Percentiles rank a stretch among this genome's conserved stretches.
Evolutionary conservation across 2,888 invertebrate genomes (phyloP).

Genomic region (Ommatoiulus sabulosus): DNA sequence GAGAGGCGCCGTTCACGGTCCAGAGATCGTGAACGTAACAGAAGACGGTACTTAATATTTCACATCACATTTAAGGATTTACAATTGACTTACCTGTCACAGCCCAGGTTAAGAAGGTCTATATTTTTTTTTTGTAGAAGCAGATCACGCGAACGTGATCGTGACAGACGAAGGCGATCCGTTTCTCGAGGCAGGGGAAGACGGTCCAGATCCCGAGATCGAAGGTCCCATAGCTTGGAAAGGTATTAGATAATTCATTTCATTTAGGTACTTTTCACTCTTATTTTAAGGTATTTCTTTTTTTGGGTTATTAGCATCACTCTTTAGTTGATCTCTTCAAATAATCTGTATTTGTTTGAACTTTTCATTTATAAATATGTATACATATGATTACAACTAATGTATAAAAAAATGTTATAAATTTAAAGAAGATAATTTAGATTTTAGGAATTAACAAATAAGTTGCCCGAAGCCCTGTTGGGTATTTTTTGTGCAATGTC

Average conservation of each 20-base stretch:
- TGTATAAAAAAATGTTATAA: too few relatives aligned
- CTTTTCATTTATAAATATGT: too few relatives aligned
- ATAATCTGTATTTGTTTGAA: too few relatives aligned
- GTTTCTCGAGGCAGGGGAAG: constrained; percentile 61
- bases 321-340: too few relatives aligned
- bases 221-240: constrained; percentile 53
- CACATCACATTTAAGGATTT: too few relatives aligned
- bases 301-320: too few relatives aligned
- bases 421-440: neutral
- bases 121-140: constrained; percentile 52
- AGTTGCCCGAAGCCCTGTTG: neutral
- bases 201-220: constrained; percentile 61
- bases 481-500: neutral
- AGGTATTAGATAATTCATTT: constrained; percentile 35
- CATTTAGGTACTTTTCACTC: too few relatives aligned
- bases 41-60: neutral
- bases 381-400: too few relatives aligned
- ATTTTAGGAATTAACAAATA: neutral
- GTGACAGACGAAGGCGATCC: constrained; percentile 60
- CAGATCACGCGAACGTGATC: constrained; percentile 57
- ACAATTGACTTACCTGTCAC: neutral
- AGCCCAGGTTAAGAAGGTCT: neutral
- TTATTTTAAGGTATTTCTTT: too few relatives aligned
- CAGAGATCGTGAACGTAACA: constrained; percentile 56
- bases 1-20: constrained; percentile 57